phyloP scores from a whole-genome alignment of 1,140 invertebrate genomes.

The Mizuhopecten yessoensis region DNA sequence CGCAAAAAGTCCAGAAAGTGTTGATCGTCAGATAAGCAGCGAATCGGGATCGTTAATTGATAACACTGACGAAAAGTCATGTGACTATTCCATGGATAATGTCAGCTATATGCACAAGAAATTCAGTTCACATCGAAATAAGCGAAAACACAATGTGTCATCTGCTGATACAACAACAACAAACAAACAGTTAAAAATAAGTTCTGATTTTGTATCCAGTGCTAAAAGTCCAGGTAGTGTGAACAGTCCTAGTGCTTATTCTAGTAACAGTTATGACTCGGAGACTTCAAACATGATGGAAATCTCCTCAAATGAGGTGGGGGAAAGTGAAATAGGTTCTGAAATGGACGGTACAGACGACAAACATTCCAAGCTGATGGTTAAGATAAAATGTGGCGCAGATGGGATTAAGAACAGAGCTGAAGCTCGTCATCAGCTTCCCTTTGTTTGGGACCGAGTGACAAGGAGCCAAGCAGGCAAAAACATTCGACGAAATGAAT shows the following conservation, averaged over 20 bases:
- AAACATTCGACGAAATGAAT: slow-evolving; percentile 1
- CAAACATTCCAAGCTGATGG: slow-evolving; percentile 41
- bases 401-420: slow-evolving; percentile 50
- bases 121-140: slow-evolving; percentile 71
- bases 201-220: slow-evolving; percentile 41
- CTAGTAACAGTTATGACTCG: slow-evolving; percentile 56
- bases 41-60: slow-evolving; percentile 57
- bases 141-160: slow-evolving; percentile 54
- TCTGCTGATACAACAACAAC: slow-evolving; percentile 15
- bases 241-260: slow-evolving; percentile 58
- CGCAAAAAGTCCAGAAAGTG: slow-evolving; percentile 30
- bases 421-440: slow-evolving; percentile 73
- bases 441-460: slow-evolving; percentile 77
- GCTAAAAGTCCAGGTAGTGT: not conserved
- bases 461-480: slow-evolving; percentile 74
- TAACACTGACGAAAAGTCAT: slow-evolving; percentile 47
- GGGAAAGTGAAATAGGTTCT: not conserved
- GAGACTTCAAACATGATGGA: slow-evolving; percentile 47
- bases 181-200: slow-evolving; percentile 50
- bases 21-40: slow-evolving; percentile 46
- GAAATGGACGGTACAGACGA: slow-evolving; percentile 23
- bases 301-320: slow-evolving; percentile 26
- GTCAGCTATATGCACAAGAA: slow-evolving; percentile 77
- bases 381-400: slow-evolving; percentile 42
- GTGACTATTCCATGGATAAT: slow-evolving; percentile 57